phyloP scores from a whole-genome alignment of 2,797 vertebrate genomes.

The Trachops cirrhosus region DNA sequence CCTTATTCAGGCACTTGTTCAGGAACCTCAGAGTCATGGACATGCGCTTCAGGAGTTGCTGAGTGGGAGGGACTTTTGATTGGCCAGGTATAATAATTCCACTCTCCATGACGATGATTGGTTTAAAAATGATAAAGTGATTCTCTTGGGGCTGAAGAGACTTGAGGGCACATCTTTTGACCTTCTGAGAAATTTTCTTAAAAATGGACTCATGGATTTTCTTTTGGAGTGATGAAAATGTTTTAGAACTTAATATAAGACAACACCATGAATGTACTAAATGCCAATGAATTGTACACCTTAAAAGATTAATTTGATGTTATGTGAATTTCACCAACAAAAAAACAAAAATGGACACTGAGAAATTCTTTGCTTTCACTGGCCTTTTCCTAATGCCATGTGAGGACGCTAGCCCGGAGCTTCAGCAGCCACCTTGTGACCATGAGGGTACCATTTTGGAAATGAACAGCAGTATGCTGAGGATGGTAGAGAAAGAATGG shows the following conservation, averaged over 20 bases:
- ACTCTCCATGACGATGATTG: neutral
- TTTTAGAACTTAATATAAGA: neutral
- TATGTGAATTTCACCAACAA: neutral
- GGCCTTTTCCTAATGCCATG: neutral
- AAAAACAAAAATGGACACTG: neutral
- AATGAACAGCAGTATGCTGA: neutral
- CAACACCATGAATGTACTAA: neutral
- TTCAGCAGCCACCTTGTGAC: neutral
- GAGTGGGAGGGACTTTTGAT: neutral
- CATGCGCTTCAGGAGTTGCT: neutral
- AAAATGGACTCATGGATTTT: neutral
- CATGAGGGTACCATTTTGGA: neutral
- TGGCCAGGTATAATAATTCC: neutral
- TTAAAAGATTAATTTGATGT: neutral
- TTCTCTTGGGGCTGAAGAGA: neutral
- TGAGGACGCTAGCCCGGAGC: neutral
- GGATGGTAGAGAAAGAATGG: neutral
- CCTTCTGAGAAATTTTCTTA: neutral
- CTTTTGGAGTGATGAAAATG: neutral
- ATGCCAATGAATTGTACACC: neutral
- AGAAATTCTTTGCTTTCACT: neutral
- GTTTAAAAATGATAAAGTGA: neutral
- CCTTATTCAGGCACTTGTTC: neutral
- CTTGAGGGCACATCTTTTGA: neutral
- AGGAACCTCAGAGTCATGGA: neutral